Conservation (phyloP, 2,113 vertebrate species). For the Pelusios castaneus region DNA sequence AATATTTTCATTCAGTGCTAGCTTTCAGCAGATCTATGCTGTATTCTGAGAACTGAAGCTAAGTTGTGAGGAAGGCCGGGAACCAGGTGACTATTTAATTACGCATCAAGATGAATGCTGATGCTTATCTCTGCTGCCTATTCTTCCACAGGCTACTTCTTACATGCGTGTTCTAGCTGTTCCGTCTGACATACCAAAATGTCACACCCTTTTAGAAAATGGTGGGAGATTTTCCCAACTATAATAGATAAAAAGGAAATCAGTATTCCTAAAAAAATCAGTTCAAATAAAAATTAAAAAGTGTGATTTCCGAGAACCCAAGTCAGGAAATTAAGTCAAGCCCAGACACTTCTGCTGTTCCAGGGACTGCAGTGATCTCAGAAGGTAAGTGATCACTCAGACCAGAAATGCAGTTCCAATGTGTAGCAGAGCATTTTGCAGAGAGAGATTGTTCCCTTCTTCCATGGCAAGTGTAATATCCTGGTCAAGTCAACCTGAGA, state of each 20-base stretch:
- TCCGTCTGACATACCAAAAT: background rate
- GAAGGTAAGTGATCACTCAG: background rate
- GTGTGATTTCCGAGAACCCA: background rate
- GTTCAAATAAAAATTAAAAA: background rate
- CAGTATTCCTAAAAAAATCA: accelerated
- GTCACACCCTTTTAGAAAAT: background rate
- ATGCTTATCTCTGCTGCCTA: background rate
- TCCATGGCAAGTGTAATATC: accelerated
- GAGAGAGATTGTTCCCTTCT: background rate
- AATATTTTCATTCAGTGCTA: background rate
- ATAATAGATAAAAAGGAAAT: background rate
- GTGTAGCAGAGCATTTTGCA: accelerated
- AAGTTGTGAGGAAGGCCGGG: background rate
- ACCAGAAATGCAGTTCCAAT: background rate
- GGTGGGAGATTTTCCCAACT: background rate
- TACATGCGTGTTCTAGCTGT: background rate
- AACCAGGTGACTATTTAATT: background rate
- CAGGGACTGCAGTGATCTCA: background rate
- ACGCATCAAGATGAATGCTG: background rate
- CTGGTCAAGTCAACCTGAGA: background rate
- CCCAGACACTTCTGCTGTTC: background rate
- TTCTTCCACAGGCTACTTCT: accelerated
- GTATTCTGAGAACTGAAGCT: background rate
- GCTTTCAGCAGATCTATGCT: background rate
- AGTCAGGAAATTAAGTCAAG: background rate